These are phyloP conservation scores for Garra rufa DNA, from an alignment of 2,113 vertebrate species.

Conservation along the genomic window DNA sequence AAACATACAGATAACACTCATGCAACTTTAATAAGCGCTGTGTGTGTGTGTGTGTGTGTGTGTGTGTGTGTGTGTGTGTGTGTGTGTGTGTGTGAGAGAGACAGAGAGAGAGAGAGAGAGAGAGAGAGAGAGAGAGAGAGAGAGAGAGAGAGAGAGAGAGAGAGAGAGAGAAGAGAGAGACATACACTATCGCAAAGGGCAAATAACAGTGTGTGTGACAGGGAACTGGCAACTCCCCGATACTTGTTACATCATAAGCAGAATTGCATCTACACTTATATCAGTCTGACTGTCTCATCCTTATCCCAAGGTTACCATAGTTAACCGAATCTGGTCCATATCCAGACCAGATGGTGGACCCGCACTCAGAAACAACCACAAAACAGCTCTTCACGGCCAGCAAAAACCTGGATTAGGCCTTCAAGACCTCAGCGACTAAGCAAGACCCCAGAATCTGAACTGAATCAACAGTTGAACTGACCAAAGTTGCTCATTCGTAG, in stretches of 20 bases:
- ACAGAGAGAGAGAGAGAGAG: too few species aligned
- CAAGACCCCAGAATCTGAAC: too few species aligned
- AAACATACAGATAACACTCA: slow-evolving; percentile 1
- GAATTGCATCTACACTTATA: not conserved
- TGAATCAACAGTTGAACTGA: too few species aligned
- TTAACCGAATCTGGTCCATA: not conserved
- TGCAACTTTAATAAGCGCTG: slow-evolving; percentile 16
- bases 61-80: too few species aligned
- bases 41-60: not conserved
- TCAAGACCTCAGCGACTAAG: too few species aligned
- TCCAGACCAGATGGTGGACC: not conserved
- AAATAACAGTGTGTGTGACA: not conserved
- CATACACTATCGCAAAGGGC: too few species aligned
- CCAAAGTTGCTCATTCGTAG: too few species aligned
- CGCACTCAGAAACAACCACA: not conserved
- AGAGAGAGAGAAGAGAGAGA: too few species aligned
- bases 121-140: too few species aligned
- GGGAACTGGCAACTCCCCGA: not conserved
- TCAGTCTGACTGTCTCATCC: not conserved
- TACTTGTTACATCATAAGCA: not conserved
- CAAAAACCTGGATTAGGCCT: too few species aligned
- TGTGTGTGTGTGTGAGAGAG: not conserved
- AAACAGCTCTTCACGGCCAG: too few species aligned
- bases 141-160: too few species aligned
- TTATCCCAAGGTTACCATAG: not conserved